Base-by-base conservation (phyloP, 2,113 vertebrate species). In the Serinus canaria region DNA sequence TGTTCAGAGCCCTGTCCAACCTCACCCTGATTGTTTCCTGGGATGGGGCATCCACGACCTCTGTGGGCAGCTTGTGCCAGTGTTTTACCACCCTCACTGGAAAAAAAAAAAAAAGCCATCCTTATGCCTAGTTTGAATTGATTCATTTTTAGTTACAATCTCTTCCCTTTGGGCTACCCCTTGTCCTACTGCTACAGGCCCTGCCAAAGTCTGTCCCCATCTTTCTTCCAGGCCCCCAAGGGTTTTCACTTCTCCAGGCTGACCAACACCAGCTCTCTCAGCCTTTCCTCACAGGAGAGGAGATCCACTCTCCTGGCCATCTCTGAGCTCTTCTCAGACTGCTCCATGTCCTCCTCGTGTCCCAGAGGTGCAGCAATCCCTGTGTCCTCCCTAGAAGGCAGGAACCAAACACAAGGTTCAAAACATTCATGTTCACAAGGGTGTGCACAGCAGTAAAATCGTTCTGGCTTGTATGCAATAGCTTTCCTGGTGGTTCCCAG, bases 31-130 rank as follows among this genome's bases (percentile, higher is more conserved):
- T 22, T 60, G 16, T 18, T 41, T 53, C 39, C n/a, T 68, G 53
- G 39, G 20, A 47, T 53, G n/a, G 25, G 47, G 10, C 30, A 55
- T 35, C 52, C 39, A 31, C 24, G n/a, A 41, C 7, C 9, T 47
- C 24, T 47, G 11, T 47, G 30, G 63, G 30, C 17, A 55, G 13
- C n/a, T 35, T 31, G n/a, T 62, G 39, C 5, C 0, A 0, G 9
- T 68, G 55, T 62, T 89, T 62, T 41, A 19, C 41, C n/a, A 23
- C 39, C 25, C 39, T 41, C 47, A 10, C 12, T 47, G 11, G 27
- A 33, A 47, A 75, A 83, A 83, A 31, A 33, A 47, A 75, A 83
- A 83, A 31, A 35, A 10, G 1, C 13, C 6, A 25, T 47, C 20
- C 46, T 89, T 47, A 5, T 53, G 10, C 23, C 21, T 31, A 31